Evolutionary conservation across 1,140 invertebrate genomes (phyloP), one percentile per base, ranked within the genome.

Genomic region (Procambarus virginalis): DNA sequence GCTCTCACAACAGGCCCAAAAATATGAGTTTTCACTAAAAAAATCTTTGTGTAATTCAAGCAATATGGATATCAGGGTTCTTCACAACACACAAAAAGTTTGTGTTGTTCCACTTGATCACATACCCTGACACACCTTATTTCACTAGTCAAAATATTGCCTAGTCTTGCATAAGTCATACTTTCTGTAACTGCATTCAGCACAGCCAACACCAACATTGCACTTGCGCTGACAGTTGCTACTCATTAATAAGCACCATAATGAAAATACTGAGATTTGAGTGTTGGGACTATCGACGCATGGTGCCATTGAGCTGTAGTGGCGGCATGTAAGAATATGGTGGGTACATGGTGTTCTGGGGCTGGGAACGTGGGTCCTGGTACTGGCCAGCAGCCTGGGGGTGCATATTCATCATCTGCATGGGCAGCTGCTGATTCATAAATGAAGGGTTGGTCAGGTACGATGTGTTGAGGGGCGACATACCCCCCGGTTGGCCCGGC

Each of bases 271-370:
- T 89, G 88, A 84, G 80, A 89, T 82, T 83, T 49, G 45, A 84
- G 83, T 49, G 20, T 68, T 60, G 73, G 73, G 80, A 90, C 84
- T 95, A 96, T 94, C 95, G 94, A 92, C 96, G 95, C 96, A 97
- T 96, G 84, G 94, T 93, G 14, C 96, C 95, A 93, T 97, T 97
- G 34, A 97, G 94, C 10, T 96, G 95, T 91, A 96, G 95, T 94
- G 96, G 76, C 20, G 89, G 55, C 89, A 97, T 96, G 93, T 97
- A 97, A 1, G 96, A 95, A 89, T 97, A 97, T 34, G 96, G 94
- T 14, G 96, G 77, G 79, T 92, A 96, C 92, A 96, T 95, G 68
- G 96, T 94, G 92, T 96, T 96, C 92, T 96, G 96, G 92, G 96
- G 95, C 81, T 95, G 95, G 8, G 95, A 94, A 64, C 95, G 94